A percentile compares a stretch with the other conserved stretches of the same genome.
phyloP scores from a whole-genome alignment of 2,113 vertebrate species.

The Xiphophorus hellerii region DNA sequence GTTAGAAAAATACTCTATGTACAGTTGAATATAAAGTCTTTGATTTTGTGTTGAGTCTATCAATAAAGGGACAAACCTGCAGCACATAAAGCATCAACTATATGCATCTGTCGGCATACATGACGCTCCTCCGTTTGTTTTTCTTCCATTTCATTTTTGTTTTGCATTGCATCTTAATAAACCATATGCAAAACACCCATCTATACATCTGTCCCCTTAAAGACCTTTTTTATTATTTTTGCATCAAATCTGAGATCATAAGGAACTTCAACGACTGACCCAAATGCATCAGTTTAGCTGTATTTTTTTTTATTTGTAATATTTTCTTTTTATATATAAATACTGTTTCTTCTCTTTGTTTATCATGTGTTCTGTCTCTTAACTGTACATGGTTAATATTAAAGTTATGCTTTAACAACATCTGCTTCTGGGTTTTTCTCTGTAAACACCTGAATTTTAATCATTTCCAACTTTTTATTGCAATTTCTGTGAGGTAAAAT shows the following conservation, averaged over 20 bases:
- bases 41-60: not conserved
- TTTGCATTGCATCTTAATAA: constrained; percentile 3
- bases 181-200: not conserved
- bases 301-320: constrained; percentile 50
- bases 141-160: not conserved
- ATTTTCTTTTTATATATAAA: constrained; percentile 52
- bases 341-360: constrained; percentile 66
- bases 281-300: constrained; percentile 22
- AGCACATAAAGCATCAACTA: constrained; percentile 16
- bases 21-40: constrained; percentile 21
- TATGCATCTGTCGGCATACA: constrained; percentile 30
- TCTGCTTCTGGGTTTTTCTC: not conserved
- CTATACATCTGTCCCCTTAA: constrained; percentile 41
- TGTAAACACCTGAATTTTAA: not conserved
- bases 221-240: constrained; percentile 39
- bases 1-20: constrained; percentile 18
- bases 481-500: no score
- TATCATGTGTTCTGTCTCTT: constrained; percentile 69
- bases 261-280: constrained; percentile 16
- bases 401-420: constrained; percentile 72
- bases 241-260: constrained; percentile 11
- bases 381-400: constrained; percentile 82
- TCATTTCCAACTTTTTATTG: no score
- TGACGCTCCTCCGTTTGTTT: constrained; percentile 34
- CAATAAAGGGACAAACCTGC: constrained; percentile 25